phyloP scores from a whole-genome alignment of 2,113 vertebrate genomes.

The Cathartes aura region DNA sequence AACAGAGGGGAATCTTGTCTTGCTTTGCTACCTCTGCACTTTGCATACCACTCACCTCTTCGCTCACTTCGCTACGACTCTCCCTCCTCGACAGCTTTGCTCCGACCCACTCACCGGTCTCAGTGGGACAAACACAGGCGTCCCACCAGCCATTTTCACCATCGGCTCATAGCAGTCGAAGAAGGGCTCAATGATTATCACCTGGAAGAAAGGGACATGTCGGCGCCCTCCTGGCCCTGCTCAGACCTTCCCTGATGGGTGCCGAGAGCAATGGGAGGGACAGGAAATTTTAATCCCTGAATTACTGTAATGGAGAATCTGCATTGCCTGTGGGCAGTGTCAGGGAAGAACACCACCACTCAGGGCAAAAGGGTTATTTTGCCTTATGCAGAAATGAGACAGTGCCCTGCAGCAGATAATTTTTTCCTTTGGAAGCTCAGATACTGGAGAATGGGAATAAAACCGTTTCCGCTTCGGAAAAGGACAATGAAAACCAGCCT shows the following conservation, averaged over 20 bases:
- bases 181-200: conserved; percentile 93
- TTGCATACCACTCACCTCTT: neutral
- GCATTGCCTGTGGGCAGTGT: neutral
- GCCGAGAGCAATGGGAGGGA: neutral
- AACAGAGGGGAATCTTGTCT: neutral
- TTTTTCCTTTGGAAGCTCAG: neutral
- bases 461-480: neutral
- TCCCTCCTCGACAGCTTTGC: neutral
- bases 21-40: neutral
- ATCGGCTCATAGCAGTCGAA: conserved; percentile 95
- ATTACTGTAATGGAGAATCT: neutral
- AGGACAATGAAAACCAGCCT: neutral
- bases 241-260: neutral
- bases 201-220: conserved; percentile 73
- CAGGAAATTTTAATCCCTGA: neutral
- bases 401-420: neutral
- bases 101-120: conserved; percentile 81
- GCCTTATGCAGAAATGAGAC: neutral
- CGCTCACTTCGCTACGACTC: neutral
- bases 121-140: conserved; percentile 84
- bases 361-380: neutral
- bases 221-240: neutral
- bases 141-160: conserved; percentile 91
- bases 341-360: neutral
- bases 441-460: neutral